Conservation (phyloP, 2,888 invertebrate species). For the Dynastes maya region DNA sequence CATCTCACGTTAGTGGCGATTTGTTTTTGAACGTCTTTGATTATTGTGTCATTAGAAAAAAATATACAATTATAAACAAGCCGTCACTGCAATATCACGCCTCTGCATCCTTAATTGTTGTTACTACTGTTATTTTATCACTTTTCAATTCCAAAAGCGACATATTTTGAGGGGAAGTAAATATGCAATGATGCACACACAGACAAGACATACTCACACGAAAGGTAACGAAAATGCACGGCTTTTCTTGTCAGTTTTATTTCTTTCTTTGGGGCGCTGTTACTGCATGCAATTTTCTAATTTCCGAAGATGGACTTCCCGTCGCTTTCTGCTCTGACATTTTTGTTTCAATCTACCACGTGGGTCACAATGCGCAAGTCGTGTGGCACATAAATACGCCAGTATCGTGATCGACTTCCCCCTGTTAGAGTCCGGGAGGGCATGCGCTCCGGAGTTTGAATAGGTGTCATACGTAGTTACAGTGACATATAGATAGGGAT, state of each 20-base stretch:
- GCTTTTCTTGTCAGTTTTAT: not conserved
- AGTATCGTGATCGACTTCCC: constrained; percentile 40
- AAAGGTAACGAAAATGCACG: constrained; percentile 20
- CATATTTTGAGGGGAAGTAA: too few relatives aligned
- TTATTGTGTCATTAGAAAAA: too few relatives aligned
- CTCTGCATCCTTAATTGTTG: too few relatives aligned
- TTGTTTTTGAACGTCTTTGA: too few relatives aligned
- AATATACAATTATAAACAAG: too few relatives aligned
- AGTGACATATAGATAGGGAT: constrained; percentile 32
- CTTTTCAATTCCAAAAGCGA: too few relatives aligned
- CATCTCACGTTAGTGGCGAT: too few relatives aligned
- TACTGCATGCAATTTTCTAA: constrained; percentile 11
- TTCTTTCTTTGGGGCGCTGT: not conserved
- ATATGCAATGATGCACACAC: not conserved
- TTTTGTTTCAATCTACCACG: constrained; percentile 37
- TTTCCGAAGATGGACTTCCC: not conserved
- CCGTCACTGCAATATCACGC: too few relatives aligned
- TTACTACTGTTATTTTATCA: too few relatives aligned
- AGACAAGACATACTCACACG: not conserved
- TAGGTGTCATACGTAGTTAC: constrained; percentile 35
- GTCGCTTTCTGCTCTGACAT: not conserved
- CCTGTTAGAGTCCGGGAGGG: constrained; percentile 19
- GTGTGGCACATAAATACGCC: constrained; percentile 32
- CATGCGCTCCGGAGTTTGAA: constrained; percentile 35
- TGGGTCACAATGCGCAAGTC: constrained; percentile 35